A percentile compares a stretch with the other conserved stretches of the same genome.
These are phyloP conservation scores for Chrysocyon brachyurus DNA, from an alignment of 2,797 vertebrate genomes.

Conservation along the genomic window DNA sequence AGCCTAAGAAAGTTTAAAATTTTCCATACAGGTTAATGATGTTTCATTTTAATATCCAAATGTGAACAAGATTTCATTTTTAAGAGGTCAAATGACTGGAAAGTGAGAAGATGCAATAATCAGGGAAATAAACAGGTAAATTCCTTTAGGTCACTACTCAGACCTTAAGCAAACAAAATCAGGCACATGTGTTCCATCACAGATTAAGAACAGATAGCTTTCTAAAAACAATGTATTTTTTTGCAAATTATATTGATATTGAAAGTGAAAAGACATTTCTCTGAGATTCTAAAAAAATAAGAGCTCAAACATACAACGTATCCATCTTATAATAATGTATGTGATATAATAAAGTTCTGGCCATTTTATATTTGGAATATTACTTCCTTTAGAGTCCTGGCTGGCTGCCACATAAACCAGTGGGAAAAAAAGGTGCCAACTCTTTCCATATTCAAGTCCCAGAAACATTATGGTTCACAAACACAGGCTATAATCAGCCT, in stretches of 20 bases:
- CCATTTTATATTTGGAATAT: background rate
- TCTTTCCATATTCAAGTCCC: background rate
- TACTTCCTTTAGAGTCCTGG: background rate
- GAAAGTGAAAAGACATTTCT: background rate
- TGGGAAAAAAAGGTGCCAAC: background rate
- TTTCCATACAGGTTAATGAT: background rate
- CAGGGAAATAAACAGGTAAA: background rate
- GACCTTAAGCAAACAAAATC: conserved; percentile 8
- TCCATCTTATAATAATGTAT: background rate
- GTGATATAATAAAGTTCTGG: background rate
- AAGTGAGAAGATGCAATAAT: background rate
- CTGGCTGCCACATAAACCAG: background rate
- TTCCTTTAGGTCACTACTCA: background rate
- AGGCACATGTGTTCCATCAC: background rate
- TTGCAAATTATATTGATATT: conserved; percentile 5
- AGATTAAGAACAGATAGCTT: background rate
- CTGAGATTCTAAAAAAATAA: conserved; percentile 5
- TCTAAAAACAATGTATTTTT: conserved; percentile 12
- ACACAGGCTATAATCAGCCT: background rate
- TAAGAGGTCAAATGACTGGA: background rate
- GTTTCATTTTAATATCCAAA: conserved; percentile 15
- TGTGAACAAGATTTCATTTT: conserved; percentile 32
- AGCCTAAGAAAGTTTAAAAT: background rate
- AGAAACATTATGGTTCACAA: background rate
- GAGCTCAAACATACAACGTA: background rate